phyloP scores from a whole-genome alignment of 1,140 invertebrate genomes.

The Drosophila pseudoananassae region DNA sequence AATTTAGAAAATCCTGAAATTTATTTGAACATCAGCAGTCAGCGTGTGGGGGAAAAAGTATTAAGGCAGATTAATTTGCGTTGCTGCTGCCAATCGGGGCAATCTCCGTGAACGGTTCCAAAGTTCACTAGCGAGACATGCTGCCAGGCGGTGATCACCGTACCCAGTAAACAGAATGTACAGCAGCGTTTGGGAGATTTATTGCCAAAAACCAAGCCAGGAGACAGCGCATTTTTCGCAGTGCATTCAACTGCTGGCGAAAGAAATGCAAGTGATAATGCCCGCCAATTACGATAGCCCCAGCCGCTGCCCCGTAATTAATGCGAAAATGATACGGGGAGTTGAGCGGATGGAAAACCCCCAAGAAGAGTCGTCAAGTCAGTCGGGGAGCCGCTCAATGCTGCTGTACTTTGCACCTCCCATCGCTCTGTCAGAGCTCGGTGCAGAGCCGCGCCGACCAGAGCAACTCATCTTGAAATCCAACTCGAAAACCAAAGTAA shows the following conservation, averaged over 20 bases:
- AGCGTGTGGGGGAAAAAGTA: constrained; percentile 29
- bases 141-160: constrained; percentile 58
- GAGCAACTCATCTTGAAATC: constrained; percentile 10
- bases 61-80: constrained; percentile 46
- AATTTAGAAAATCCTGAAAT: constrained; percentile 35
- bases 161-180: constrained; percentile 8
- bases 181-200: constrained; percentile 10
- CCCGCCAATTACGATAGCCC: constrained; percentile 49
- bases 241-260: constrained; percentile 64
- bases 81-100: constrained; percentile 51
- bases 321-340: constrained; percentile 50
- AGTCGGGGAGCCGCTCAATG: constrained; percentile 2
- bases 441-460: not conserved
- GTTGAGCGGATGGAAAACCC: constrained; percentile 64
- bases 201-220: constrained; percentile 32
- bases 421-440: constrained; percentile 1
- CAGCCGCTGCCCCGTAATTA: constrained; percentile 50
- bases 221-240: constrained; percentile 38
- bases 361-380: constrained; percentile 46
- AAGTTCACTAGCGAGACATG: constrained; percentile 65
- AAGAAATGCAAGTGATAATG: constrained; percentile 58
- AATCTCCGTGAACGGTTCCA: constrained; percentile 67
- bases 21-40: constrained; percentile 22
- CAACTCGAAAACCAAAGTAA: constrained; percentile 3
- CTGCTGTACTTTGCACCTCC: constrained; percentile 63